These are phyloP conservation scores for Phylloscopus trochiloides DNA, from an alignment of 2,113 vertebrate genomes.

Conservation along the genomic window DNA sequence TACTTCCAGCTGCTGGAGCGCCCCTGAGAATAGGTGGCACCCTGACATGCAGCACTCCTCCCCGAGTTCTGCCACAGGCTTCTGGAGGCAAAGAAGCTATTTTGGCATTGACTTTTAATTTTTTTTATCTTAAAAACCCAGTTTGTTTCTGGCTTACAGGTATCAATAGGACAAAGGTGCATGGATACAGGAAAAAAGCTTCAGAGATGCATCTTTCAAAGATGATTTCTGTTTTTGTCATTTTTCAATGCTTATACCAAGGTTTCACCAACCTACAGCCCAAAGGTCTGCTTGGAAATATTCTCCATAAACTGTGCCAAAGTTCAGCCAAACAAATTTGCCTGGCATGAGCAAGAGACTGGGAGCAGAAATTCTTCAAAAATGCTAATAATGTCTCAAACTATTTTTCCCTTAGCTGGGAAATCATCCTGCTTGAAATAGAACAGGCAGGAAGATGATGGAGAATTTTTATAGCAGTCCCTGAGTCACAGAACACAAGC, in stretches of 20 bases:
- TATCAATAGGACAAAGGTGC: not conserved
- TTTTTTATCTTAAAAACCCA: not conserved
- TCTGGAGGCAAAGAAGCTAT: not conserved
- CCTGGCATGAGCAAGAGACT: constrained; percentile 22
- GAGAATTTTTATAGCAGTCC: not conserved
- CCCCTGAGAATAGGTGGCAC: not conserved
- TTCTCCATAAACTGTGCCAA: not conserved
- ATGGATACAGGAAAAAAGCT: not conserved
- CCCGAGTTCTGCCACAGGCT: not conserved
- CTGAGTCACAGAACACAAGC: not conserved
- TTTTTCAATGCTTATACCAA: constrained; percentile 12
- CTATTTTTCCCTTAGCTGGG: constrained; percentile 49
- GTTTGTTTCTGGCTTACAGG: not conserved
- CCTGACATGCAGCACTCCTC: not conserved
- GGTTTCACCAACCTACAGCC: not conserved
- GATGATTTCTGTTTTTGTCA: not conserved
- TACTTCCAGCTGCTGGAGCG: not conserved
- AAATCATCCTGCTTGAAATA: constrained; percentile 53
- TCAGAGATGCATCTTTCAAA: not conserved
- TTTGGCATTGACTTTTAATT: not conserved
- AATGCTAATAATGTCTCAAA: constrained; percentile 65
- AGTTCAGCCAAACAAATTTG: constrained; percentile 54
- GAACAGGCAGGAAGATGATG: not conserved
- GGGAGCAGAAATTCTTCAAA: constrained; percentile 55
- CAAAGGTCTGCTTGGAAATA: not conserved